Conservation (phyloP, 2,888 invertebrate species). For the Abrostola triplasia region DNA sequence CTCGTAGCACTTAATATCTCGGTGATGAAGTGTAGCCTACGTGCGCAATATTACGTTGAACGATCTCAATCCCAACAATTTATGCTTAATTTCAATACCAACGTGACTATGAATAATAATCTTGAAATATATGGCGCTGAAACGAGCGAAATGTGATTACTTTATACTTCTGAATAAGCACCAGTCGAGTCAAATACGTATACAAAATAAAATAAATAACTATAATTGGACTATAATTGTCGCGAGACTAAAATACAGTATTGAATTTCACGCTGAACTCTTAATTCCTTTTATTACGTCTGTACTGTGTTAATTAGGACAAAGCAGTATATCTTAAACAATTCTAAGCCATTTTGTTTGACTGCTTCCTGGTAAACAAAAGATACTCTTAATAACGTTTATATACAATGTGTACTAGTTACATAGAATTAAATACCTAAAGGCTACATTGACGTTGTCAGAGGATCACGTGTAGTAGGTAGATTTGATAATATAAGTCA, state of each 20-base stretch:
- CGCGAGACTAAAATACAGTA: too few species aligned
- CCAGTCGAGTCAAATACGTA: too few species aligned
- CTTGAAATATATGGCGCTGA: too few species aligned
- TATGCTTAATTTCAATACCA: conserved; percentile 19
- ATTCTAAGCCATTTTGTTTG: conserved; percentile 4
- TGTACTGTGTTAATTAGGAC: conserved; percentile 33
- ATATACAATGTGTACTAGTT: conserved; percentile 11
- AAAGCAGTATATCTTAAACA: conserved; percentile 17
- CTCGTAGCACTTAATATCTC: conserved; percentile 53
- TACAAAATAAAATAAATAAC: too few species aligned
- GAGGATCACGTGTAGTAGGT: conserved; percentile 50
- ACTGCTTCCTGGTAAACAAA: conserved; percentile 27
- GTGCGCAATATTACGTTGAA: conserved; percentile 3
- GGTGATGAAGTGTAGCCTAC: conserved; percentile 14
- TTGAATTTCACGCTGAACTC: conserved; percentile 26
- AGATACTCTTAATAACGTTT: conserved; percentile 16
- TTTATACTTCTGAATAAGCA: too few species aligned
- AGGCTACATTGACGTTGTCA: conserved; percentile 32
- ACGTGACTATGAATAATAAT: neutral
- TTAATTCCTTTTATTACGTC: conserved; percentile 62
- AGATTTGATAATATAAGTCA: conserved; percentile 43
- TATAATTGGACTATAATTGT: too few species aligned
- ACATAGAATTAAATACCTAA: conserved; percentile 21
- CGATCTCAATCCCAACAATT: conserved; percentile 11
- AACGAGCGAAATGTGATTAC: too few species aligned